These are phyloP conservation scores for Dascyllus trimaculatus DNA, from an alignment of 2,113 vertebrate genomes.

Conservation along the genomic window DNA sequence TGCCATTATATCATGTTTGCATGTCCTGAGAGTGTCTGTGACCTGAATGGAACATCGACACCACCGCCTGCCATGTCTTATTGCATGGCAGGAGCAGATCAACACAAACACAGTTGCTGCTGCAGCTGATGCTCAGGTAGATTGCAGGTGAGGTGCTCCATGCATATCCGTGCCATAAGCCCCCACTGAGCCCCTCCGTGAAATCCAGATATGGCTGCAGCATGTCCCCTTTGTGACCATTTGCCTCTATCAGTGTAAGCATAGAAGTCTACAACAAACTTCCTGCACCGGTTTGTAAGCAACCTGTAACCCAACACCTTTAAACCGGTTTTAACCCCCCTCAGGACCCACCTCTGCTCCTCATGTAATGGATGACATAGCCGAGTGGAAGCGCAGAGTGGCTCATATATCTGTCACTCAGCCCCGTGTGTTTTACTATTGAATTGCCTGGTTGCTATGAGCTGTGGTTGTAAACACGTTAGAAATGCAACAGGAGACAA, in stretches of 20 bases:
- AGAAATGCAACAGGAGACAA: slow-evolving; percentile 61
- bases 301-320: slow-evolving; percentile 79
- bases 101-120: slow-evolving; percentile 15
- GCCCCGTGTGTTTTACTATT: slow-evolving; percentile 45
- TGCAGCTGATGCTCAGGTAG: slow-evolving; percentile 34
- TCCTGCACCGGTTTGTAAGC: slow-evolving; percentile 69
- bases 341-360: slow-evolving; percentile 39
- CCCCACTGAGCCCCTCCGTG: neutral
- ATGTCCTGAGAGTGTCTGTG: neutral
- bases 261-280: slow-evolving; percentile 53
- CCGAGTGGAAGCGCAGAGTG: slow-evolving; percentile 50
- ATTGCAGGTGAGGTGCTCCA: slow-evolving; percentile 36
- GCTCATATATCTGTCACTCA: slow-evolving; percentile 66
- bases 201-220: slow-evolving; percentile 34
- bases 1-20: neutral
- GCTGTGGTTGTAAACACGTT: slow-evolving; percentile 66
- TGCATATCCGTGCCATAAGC: slow-evolving; percentile 35
- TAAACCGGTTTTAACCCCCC: slow-evolving; percentile 74
- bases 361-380: slow-evolving; percentile 64
- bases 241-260: slow-evolving; percentile 34
- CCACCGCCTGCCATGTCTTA: no score
- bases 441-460: slow-evolving; percentile 79
- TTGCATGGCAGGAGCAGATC: neutral
- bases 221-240: slow-evolving; percentile 28
- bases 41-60: neutral